phyloP scores from a whole-genome alignment of 2,113 vertebrate genomes.

The Pogonocichla stellata region DNA sequence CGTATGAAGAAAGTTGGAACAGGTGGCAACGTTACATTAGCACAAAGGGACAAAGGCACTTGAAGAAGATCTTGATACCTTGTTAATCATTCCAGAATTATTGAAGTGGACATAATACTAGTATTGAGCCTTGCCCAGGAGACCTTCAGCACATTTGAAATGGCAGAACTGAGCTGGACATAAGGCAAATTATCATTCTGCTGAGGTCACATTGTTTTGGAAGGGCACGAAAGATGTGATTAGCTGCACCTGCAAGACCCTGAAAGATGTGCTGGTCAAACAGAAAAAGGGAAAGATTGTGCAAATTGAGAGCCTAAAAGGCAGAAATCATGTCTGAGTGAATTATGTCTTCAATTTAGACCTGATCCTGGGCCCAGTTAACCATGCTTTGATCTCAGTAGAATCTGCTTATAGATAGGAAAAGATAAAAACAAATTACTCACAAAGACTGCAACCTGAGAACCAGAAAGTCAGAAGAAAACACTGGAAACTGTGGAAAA shows the following conservation, averaged over 20 bases:
- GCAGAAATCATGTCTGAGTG: background rate
- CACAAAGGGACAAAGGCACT: background rate
- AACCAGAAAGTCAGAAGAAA: background rate
- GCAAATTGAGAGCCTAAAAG: background rate
- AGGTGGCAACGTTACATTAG: background rate
- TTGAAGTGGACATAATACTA: background rate
- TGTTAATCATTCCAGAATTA: background rate
- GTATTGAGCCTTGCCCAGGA: background rate
- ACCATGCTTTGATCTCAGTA: background rate
- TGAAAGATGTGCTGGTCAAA: background rate
- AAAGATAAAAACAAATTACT: background rate
- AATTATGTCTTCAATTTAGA: background rate
- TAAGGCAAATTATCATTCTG: background rate
- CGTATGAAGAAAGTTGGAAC: background rate
- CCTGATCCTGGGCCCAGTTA: background rate
- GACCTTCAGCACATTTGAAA: background rate
- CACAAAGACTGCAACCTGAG: background rate
- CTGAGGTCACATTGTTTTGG: background rate
- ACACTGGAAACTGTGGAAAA: background rate
- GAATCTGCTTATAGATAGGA: background rate
- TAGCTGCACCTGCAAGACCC: background rate
- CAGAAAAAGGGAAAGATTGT: background rate
- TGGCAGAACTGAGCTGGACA: background rate
- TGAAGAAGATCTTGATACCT: background rate
- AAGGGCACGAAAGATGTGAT: background rate